Base-by-base conservation (phyloP, 2,797 vertebrate species). In the Megaceryle alcyon region DNA sequence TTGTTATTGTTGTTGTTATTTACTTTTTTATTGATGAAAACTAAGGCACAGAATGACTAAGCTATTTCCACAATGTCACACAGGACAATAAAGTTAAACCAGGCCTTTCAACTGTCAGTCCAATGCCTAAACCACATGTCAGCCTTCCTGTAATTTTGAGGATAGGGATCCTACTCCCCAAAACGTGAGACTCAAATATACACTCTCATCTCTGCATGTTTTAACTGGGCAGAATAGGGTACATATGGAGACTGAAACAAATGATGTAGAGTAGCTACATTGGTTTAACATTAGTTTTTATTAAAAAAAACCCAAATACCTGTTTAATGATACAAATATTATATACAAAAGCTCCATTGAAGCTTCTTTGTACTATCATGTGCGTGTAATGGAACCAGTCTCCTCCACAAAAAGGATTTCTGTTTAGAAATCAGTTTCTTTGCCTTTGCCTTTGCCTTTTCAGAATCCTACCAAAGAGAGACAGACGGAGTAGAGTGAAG, bases 21-120 rank as follows among this genome's bases (percentile, higher is more conserved):
- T 41, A 86, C n/a, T 41, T 86, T 91, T 91, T 90, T 88, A 76
- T 43, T 77, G 26, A 64, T 71, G 68, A 61, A 86, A 86, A 88
- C 18, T 68, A 69, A 90, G 31, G 15, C 35, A 88, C 21, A 29
- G 33, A 91, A 91, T 28, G 13, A 77, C 48, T 89, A 76, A 87
- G 21, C 33, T 72, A 51, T 21, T 70, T 82, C 16, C 39, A 64
- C 49, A 75, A 69, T 18, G 13, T 51, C 64, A 57, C 8, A 35
- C 7, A 61, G 41, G 66, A 76, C 16, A 88, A 86, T 48, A 48
- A 61, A 76, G 12, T 46, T 31, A 93, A 87, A 10, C 16, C 39
- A 88, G 39, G 46, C 31, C 44, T 88, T 31, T 70, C 41, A 84
- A 6, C 60, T 80, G 53, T 43, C 48, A 53, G 10, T 64, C 28